A percentile compares a stretch with the other conserved stretches of the same genome.
Conservation (phyloP, 2,888 invertebrate species). For the Tetanocera ferruginea region DNA sequence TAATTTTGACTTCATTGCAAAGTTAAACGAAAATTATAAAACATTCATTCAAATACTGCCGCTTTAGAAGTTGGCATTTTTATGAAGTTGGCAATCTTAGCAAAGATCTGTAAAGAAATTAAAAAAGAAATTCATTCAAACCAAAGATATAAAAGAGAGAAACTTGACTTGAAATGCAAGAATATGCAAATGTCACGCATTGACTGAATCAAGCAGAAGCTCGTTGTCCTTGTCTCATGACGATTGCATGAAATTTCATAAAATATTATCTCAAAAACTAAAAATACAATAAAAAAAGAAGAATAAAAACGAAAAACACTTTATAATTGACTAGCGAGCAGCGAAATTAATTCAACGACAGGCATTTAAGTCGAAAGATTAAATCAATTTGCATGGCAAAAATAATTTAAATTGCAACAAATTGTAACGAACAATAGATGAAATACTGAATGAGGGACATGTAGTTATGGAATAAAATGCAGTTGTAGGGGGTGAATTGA, state of each 20-base stretch:
- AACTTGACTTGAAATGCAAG: too few species aligned
- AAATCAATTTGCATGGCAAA: slow-evolving; percentile 12
- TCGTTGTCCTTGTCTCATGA: not conserved
- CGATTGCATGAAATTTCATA: slow-evolving; percentile 8
- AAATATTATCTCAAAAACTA: slow-evolving; percentile 22
- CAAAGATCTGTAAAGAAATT: slow-evolving; percentile 9
- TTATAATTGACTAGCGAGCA: not conserved
- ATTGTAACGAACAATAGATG: slow-evolving; percentile 5
- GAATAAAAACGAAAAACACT: not conserved
- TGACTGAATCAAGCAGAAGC: too few species aligned
- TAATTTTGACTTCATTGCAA: slow-evolving; percentile 18
- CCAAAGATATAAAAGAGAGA: too few species aligned
- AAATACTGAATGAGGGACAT: not conserved
- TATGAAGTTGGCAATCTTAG: not conserved
- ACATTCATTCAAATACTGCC: not conserved
- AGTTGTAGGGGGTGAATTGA: too few species aligned
- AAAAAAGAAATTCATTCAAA: not conserved
- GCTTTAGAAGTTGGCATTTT: not conserved
- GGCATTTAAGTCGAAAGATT: not conserved
- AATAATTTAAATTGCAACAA: slow-evolving; percentile 18
- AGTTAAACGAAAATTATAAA: slow-evolving; percentile 2
- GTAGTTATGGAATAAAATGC: too few species aligned
- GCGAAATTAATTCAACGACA: not conserved
- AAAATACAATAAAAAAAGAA: not conserved
- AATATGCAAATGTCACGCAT: too few species aligned